A percentile compares a stretch with the other conserved stretches of the same genome.
Evolutionary conservation across 2,888 invertebrate genomes (phyloP).

Genomic region (Caenorhabditis uteleia): DNA sequence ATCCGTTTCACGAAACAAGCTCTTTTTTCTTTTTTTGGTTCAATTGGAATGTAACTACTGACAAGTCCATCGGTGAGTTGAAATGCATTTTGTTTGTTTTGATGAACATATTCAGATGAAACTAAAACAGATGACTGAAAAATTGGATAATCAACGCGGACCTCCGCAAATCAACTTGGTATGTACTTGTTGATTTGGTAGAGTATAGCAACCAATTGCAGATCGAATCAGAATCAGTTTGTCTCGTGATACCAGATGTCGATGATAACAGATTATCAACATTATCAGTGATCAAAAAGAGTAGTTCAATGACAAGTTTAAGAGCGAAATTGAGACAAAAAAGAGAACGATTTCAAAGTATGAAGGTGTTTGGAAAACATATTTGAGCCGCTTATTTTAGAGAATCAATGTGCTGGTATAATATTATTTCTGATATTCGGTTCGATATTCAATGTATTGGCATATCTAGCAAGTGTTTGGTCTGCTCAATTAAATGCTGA

Average conservation of each 20-base stretch:
- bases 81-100: too few species aligned
- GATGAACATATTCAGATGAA: too few species aligned
- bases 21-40: too few species aligned
- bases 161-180: too few species aligned
- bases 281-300: slow-evolving; percentile 11
- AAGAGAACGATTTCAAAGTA: slow-evolving; percentile 25
- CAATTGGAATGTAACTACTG: too few species aligned
- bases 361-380: too few species aligned
- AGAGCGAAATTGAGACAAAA: slow-evolving; percentile 14
- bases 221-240: background rate
- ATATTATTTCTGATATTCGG: slow-evolving; percentile 46
- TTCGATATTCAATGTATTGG: slow-evolving; percentile 38
- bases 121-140: too few species aligned
- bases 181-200: too few species aligned
- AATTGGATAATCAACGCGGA: too few species aligned
- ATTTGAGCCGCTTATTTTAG: too few species aligned
- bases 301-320: slow-evolving; percentile 19
- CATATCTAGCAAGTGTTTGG: slow-evolving; percentile 50
- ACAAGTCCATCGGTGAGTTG: too few species aligned
- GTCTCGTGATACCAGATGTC: background rate
- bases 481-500: slow-evolving; percentile 56
- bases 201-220: background rate
- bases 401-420: slow-evolving; percentile 54
- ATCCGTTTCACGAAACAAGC: too few species aligned
- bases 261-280: background rate